A percentile compares a stretch with the other conserved stretches of the same genome.
phyloP scores from a whole-genome alignment of 2,797 vertebrate genomes.

The Semotilus atromaculatus region DNA sequence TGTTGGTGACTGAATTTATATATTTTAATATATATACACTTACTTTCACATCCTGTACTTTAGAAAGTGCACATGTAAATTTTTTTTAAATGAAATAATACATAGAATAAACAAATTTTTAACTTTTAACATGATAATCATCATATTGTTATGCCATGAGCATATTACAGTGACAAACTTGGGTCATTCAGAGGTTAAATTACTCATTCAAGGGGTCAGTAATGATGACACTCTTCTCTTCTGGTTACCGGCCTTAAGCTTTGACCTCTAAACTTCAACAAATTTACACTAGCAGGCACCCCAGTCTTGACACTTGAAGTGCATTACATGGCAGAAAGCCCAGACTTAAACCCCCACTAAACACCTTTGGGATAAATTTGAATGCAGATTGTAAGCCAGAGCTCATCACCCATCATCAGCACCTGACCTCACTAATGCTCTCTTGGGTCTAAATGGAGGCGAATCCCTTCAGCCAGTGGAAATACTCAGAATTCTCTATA shows the following conservation, averaged over 20 bases:
- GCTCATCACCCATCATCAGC: conserved; percentile 14
- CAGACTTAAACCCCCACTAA: not conserved
- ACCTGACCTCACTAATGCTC: not conserved
- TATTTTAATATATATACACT: too few species aligned
- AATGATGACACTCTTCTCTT: not conserved
- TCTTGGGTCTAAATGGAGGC: not conserved
- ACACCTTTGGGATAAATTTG: conserved; percentile 8
- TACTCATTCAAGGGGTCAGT: not conserved
- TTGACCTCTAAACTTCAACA: not conserved
- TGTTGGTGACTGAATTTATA: too few species aligned
- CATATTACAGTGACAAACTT: not conserved
- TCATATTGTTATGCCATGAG: not conserved
- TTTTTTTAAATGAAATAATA: too few species aligned
- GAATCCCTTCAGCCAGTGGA: not conserved
- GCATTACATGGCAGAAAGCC: conserved; percentile 5
- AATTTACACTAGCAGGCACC: not conserved
- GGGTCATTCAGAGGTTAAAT: not conserved
- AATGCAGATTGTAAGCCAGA: conserved; percentile 3
- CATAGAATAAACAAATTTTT: not conserved
- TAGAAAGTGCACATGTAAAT: too few species aligned
- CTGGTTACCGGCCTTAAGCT: not conserved
- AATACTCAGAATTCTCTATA: not conserved
- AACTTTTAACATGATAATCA: not conserved
- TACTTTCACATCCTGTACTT: not conserved
- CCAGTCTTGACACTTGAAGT: conserved; percentile 4